These are phyloP conservation scores for Goniozus legneri DNA, from an alignment of 1,140 invertebrate species.

Conservation along the genomic window DNA sequence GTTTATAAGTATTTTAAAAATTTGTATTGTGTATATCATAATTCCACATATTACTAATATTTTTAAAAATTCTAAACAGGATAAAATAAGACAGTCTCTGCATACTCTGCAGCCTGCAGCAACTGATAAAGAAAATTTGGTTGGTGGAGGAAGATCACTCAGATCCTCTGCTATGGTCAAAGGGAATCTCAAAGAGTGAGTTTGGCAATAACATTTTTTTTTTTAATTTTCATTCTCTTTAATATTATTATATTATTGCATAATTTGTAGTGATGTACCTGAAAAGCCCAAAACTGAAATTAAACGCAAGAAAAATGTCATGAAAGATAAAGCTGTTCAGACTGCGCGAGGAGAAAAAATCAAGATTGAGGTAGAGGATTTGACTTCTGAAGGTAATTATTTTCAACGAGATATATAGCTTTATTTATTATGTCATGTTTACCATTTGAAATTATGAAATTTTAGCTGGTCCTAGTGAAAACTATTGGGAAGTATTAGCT, in stretches of 20 bases:
- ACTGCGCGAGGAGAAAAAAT: constrained; percentile 49
- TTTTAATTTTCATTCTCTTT: neutral
- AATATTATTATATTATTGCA: neutral
- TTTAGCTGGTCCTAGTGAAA: constrained; percentile 58
- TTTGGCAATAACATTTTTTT: too few relatives aligned
- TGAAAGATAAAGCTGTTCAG: constrained; percentile 56
- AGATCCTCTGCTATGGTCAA: constrained; percentile 28
- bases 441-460: neutral
- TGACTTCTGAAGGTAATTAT: constrained; percentile 58
- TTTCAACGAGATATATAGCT: neutral
- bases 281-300: constrained; percentile 25
- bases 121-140: constrained; percentile 64
- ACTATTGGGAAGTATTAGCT: constrained; percentile 67
- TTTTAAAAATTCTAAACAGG: constrained; percentile 25
- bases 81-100: constrained; percentile 57
- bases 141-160: constrained; percentile 50
- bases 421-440: constrained; percentile 10
- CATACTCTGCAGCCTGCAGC: constrained; percentile 62
- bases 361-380: constrained; percentile 58
- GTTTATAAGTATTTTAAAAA: neutral
- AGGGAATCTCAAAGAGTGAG: constrained; percentile 36
- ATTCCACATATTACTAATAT: neutral
- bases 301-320: constrained; percentile 41
- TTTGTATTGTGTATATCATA: neutral
- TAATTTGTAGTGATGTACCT: constrained; percentile 27